These are phyloP conservation scores for Urophycis tenuis DNA, from an alignment of 2,797 vertebrate species.

Conservation along the genomic window DNA sequence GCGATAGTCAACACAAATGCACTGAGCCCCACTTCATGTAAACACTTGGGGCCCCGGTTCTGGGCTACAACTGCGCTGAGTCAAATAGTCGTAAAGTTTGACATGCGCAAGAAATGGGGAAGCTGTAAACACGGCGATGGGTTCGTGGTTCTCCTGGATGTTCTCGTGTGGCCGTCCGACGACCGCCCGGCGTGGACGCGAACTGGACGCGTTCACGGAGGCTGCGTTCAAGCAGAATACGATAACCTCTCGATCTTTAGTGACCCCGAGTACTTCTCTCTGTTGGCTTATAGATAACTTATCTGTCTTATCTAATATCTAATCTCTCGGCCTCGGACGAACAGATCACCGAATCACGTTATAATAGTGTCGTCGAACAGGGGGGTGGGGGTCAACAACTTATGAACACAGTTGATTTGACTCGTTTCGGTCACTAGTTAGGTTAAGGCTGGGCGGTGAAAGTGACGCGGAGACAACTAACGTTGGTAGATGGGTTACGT, in stretches of 20 bases:
- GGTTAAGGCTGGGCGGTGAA: not conserved
- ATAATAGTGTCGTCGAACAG: not conserved
- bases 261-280: not conserved
- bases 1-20: not conserved
- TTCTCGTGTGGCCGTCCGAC: not conserved
- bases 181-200: not conserved
- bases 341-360: not conserved
- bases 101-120: not conserved
- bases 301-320: not conserved
- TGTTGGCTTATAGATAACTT: not conserved
- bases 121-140: not conserved
- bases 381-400: not conserved
- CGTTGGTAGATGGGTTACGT: constrained; percentile 18
- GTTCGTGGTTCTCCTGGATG: not conserved
- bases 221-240: too few species aligned
- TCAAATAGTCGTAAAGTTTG: not conserved
- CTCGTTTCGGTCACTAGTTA: not conserved
- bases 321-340: not conserved
- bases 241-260: not conserved
- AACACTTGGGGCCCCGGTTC: not conserved
- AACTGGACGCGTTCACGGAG: not conserved
- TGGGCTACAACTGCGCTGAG: not conserved
- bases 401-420: not conserved
- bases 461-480: not conserved
- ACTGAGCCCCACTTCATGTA: not conserved